These are phyloP conservation scores for Actinostola sp. DNA, from an alignment of 92 coral and sea anemone genomes.

Conservation along the genomic window DNA sequence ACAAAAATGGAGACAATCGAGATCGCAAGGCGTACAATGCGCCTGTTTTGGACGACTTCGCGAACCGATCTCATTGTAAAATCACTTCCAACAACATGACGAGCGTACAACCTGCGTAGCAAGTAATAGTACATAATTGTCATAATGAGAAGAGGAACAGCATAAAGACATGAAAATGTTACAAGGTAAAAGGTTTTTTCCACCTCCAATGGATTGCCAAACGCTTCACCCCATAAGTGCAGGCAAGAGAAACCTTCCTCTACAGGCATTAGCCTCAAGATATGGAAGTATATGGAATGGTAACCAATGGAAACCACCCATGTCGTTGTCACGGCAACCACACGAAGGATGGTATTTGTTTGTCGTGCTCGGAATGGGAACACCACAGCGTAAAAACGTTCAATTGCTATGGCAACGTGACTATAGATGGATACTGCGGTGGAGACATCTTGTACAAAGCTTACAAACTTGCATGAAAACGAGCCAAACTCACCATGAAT, in stretches of 20 bases:
- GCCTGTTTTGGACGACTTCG: slow-evolving; percentile 21
- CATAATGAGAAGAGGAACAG: slow-evolving; percentile 9
- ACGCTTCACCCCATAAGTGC: slow-evolving; percentile 30
- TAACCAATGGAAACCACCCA: slow-evolving; percentile 49
- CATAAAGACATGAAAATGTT: slow-evolving; percentile 12
- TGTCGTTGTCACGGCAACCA: slow-evolving; percentile 40
- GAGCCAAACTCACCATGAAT: slow-evolving; percentile 44
- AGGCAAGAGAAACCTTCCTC: slow-evolving; percentile 13
- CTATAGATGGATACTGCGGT: slow-evolving; percentile 53
- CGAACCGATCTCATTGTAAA: slow-evolving; percentile 24
- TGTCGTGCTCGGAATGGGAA: slow-evolving; percentile 60
- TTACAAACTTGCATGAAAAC: slow-evolving; percentile 51
- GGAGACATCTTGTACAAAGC: slow-evolving; percentile 50
- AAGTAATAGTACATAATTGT: slow-evolving; percentile 13
- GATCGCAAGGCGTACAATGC: slow-evolving; percentile 33
- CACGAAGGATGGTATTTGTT: slow-evolving; percentile 20
- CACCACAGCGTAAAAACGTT: slow-evolving; percentile 64
- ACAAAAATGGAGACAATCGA: slow-evolving; percentile 21
- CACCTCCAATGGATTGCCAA: slow-evolving; percentile 11
- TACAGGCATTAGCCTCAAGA: slow-evolving; percentile 14
- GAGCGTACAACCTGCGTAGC: slow-evolving; percentile 13
- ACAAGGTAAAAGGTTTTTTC: slow-evolving; percentile 24
- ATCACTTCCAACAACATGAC: slow-evolving; percentile 28
- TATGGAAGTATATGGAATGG: slow-evolving; percentile 43
- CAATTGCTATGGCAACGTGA: slow-evolving; percentile 55